Evolutionary conservation across 2,797 vertebrate species (phyloP), one percentile per base, ranked within the genome.

Genomic region (Aeoliscus strigatus): DNA sequence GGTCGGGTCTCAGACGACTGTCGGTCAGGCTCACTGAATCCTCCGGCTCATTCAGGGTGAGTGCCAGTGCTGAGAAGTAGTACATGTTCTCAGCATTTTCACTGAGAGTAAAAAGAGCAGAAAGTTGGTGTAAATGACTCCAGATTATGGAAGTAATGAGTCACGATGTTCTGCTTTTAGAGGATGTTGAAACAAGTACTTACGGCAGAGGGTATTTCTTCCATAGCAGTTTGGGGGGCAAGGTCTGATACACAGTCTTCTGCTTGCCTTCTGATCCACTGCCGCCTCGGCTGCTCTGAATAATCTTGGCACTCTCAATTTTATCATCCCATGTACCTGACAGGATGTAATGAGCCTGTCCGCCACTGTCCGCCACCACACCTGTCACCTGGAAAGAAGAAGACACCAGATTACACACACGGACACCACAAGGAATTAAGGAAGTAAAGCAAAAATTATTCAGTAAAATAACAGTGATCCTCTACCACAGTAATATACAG

Each of bases 51-150:
- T 98, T 98, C 43, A 98, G 88, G 0, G 93, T 92, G 51, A 98
- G 81, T 0, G 96, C 96, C 61, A 98, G 83, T 15, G 92, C 87
- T 5, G 96, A 98, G 75, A 98, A 97, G 75, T 88, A 88, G 78
- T 98, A 98, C 95, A 98, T 98, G 81, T 96, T 94, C 77, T 97
- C 96, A 0, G 96, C 94, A 0, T 94, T 91, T 40, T 96, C 96
- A 77, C 96, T 98, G 53, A 35, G 13, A 32, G 9, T 9, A 42
- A 26, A 32, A 32, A 35, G 53, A 42, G 24, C 1, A 8, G 9
- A 14, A 4, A 38, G 14, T 43, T 5, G 26, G 27, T 27, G 15
- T 59, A 34, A 26, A 34, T 14, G 11, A 31, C 39, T 25, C 32
- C 41, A 56, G 39, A 26, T 30, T 32, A 38, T 50, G 32, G 14